These are phyloP conservation scores for Capromys pilorides DNA, from an alignment of 2,797 vertebrate genomes.

Conservation along the genomic window DNA sequence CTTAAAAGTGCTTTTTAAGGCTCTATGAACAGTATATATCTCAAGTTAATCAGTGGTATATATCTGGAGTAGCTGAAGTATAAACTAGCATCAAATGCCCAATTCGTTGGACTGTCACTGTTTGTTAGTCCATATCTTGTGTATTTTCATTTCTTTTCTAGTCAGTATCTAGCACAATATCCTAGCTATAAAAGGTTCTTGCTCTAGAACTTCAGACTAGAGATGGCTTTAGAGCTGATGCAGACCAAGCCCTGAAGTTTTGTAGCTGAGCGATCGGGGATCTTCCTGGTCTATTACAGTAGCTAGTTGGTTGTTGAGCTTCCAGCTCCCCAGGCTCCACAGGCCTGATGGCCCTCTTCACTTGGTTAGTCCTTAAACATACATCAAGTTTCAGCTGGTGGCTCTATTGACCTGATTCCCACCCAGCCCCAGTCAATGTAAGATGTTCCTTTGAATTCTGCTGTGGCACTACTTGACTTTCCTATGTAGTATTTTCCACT, in stretches of 20 bases:
- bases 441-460: slow-evolving; percentile 26
- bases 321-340: not conserved
- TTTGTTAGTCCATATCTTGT: not conserved
- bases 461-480: not conserved
- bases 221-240: not conserved
- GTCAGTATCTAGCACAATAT: not conserved
- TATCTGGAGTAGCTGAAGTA: not conserved
- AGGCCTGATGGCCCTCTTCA: too few species aligned
- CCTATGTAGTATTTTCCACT: not conserved
- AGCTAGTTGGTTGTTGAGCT: not conserved
- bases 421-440: not conserved
- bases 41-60: not conserved
- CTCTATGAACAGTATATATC: not conserved
- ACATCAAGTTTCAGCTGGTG: not conserved
- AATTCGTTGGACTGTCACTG: not conserved
- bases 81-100: not conserved
- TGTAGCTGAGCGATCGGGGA: not conserved
- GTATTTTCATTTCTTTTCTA: not conserved
- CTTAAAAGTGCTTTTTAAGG: not conserved
- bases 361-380: not conserved
- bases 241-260: not conserved
- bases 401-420: not conserved
- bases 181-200: not conserved
- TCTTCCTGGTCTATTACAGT: not conserved
- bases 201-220: not conserved